phyloP scores from a whole-genome alignment of 2,113 vertebrate genomes.

The Grammomys surdaster region DNA sequence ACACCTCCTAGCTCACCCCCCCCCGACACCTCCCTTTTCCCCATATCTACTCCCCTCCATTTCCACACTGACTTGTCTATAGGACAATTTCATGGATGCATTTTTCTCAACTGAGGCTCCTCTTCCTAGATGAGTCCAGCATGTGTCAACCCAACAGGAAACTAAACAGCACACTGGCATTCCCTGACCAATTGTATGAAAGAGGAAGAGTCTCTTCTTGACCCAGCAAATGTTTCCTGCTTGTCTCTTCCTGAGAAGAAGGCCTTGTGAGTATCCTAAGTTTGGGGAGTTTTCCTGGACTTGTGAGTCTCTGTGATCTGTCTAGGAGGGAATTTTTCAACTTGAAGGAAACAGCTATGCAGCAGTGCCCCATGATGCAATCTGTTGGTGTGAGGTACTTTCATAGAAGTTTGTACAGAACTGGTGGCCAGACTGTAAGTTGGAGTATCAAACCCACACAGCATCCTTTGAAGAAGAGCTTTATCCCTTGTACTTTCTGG shows the following conservation, averaged over 20 bases:
- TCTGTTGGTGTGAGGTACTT: background rate
- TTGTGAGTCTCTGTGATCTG: background rate
- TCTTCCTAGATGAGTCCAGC: no score
- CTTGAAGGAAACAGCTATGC: background rate
- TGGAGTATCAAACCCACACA: background rate
- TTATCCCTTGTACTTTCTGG: background rate
- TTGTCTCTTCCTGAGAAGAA: background rate
- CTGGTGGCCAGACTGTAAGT: background rate
- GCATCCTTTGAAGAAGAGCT: background rate
- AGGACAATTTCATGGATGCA: no score
- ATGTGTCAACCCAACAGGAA: no score
- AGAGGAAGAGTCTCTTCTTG: background rate
- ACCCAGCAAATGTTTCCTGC: background rate
- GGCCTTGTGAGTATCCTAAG: background rate
- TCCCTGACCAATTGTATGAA: background rate
- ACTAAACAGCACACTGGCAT: no score
- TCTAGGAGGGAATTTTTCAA: background rate
- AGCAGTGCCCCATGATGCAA: background rate
- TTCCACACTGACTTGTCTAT: no score
- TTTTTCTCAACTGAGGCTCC: no score
- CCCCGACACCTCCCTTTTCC: no score
- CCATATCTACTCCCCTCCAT: no score
- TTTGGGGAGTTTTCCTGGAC: background rate
- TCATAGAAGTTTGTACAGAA: background rate
- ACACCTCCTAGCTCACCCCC: no score